Evolutionary conservation across 2,888 invertebrate genomes (phyloP).

Genomic region (Volucella bombylans): DNA sequence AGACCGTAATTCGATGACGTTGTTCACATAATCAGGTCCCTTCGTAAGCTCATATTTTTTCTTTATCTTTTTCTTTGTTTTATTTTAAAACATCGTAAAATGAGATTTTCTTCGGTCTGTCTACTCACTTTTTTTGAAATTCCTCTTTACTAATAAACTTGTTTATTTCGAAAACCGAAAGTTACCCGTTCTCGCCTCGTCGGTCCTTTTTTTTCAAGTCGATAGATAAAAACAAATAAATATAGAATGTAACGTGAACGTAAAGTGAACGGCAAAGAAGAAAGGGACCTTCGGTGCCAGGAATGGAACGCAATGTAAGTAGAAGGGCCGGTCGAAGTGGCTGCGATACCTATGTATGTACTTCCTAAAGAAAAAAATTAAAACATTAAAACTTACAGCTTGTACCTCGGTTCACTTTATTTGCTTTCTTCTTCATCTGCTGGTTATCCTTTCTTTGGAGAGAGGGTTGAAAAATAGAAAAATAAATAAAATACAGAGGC

Average conservation of each 20-base stretch:
- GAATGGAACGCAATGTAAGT: no score
- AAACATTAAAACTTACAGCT: constrained; percentile 12
- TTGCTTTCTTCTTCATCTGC: not conserved
- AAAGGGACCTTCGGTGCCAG: not conserved
- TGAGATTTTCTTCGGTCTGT: not conserved
- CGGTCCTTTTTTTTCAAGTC: not conserved
- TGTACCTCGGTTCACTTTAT: not conserved
- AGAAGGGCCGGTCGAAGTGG: not conserved
- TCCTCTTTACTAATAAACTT: constrained; percentile 11
- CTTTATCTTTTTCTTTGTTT: not conserved
- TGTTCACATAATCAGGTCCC: not conserved
- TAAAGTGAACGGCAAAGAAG: not conserved
- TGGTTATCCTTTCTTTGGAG: not conserved
- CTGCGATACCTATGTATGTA: not conserved
- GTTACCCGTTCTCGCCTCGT: no score
- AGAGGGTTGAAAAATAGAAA: not conserved
- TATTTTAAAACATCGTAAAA: not conserved
- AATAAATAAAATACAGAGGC: not conserved
- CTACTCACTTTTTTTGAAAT: not conserved
- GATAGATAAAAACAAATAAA: not conserved
- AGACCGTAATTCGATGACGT: not conserved
- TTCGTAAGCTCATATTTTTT: not conserved
- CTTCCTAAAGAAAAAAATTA: not conserved
- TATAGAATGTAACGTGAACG: constrained; percentile 8
- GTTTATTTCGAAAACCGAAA: not conserved